Conservation (phyloP, 2,113 vertebrate species). For the Platycercus adscitus region DNA sequence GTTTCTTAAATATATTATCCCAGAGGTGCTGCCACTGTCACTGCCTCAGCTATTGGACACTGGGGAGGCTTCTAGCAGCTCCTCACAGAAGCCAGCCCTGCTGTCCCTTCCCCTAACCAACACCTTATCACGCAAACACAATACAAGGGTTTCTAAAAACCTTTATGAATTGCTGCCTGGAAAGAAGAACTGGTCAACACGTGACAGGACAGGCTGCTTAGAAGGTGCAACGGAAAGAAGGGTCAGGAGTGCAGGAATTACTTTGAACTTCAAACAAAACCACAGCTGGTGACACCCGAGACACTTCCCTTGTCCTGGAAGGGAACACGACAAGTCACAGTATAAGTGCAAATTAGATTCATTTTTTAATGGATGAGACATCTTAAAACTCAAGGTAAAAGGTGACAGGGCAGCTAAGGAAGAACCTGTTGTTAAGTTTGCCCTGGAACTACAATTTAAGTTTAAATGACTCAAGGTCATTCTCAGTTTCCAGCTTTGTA, state of each 20-base stretch:
- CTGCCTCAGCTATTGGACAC: not conserved
- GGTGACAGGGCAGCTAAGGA: not conserved
- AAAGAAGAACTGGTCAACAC: not conserved
- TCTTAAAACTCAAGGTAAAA: not conserved
- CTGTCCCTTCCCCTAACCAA: not conserved
- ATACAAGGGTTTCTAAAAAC: not conserved
- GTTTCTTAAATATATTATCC: not conserved
- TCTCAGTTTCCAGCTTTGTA: not conserved
- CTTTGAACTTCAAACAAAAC: not conserved
- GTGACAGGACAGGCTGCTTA: not conserved
- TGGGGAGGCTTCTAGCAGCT: not conserved
- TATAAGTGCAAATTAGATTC: not conserved
- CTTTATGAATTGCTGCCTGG: not conserved
- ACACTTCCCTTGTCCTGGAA: not conserved
- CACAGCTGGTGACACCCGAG: not conserved
- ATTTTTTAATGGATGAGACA: not conserved
- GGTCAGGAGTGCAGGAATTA: not conserved
- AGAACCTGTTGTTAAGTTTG: not conserved
- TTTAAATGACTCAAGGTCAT: slow-evolving; percentile 2
- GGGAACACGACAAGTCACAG: not conserved
- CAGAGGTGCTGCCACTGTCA: not conserved
- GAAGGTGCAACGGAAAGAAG: not conserved
- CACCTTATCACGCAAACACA: not conserved
- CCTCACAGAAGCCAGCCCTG: not conserved
- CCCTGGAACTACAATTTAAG: not conserved